These are phyloP conservation scores for Drosophila rufa DNA, from an alignment of 1,140 invertebrate species.

Conservation along the genomic window DNA sequence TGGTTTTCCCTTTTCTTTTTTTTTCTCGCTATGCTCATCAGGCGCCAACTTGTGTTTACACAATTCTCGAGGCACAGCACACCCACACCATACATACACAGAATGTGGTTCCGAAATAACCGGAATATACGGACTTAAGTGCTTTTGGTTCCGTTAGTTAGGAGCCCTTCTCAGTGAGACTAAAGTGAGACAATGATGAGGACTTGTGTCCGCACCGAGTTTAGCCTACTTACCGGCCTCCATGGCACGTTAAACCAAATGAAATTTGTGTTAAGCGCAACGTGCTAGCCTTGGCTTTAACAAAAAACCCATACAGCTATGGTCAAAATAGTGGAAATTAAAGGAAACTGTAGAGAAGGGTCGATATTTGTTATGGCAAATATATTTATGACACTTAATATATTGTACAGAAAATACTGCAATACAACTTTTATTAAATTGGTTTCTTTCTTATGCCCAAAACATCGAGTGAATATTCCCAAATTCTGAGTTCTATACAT, in stretches of 20 bases:
- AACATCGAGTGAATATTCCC: no score
- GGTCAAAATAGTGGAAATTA: not conserved
- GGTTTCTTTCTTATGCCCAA: no score
- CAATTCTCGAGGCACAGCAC: slow-evolving; percentile 34
- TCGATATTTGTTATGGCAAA: no score
- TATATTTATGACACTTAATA: no score
- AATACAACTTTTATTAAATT: not conserved
- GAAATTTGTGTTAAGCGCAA: slow-evolving; percentile 62
- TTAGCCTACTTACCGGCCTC: slow-evolving; percentile 44
- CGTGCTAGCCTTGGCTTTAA: slow-evolving; percentile 39
- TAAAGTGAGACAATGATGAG: slow-evolving; percentile 36
- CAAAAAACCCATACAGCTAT: not conserved
- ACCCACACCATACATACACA: not conserved
- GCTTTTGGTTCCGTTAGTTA: slow-evolving; percentile 40
- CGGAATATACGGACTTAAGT: slow-evolving; percentile 37
- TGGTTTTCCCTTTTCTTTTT: slow-evolving; percentile 13
- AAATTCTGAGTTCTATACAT: not conserved
- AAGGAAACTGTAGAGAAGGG: not conserved
- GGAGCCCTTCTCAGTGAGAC: slow-evolving; percentile 33
- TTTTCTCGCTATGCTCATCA: slow-evolving; percentile 32
- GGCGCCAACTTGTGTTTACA: slow-evolving; percentile 49
- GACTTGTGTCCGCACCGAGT: slow-evolving; percentile 47
- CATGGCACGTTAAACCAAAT: slow-evolving; percentile 49
- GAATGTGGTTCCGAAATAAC: slow-evolving; percentile 38
- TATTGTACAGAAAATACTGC: no score